These are phyloP conservation scores for Imbricaverruca yamaguchii DNA, from an alignment of 2,888 invertebrate genomes.

Conservation along the genomic window DNA sequence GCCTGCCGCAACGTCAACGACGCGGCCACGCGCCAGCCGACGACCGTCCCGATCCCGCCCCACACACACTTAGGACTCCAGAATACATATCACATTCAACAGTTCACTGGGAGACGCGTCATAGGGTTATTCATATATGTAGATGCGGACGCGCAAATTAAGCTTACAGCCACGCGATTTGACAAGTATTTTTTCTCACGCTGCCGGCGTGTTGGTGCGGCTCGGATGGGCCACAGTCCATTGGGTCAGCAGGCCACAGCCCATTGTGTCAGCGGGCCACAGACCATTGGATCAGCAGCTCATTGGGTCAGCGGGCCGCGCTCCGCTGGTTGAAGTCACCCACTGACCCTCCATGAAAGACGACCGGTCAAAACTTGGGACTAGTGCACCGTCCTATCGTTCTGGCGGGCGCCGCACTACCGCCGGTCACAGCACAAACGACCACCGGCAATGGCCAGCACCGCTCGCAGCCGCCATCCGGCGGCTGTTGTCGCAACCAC, in stretches of 20 bases:
- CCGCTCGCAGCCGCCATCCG: background rate
- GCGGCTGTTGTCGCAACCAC: background rate
- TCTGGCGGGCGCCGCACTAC: background rate
- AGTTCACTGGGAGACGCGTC: background rate
- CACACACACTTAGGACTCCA: background rate
- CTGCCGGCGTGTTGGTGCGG: too few relatives aligned
- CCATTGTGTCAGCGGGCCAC: too few relatives aligned
- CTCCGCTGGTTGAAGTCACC: too few relatives aligned
- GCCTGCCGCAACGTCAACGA: background rate
- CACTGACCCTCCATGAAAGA: background rate
- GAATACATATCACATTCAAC: background rate
- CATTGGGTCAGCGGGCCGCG: too few relatives aligned
- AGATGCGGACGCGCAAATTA: conserved; percentile 1
- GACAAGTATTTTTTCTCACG: background rate
- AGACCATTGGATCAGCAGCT: too few relatives aligned
- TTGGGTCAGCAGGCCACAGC: too few relatives aligned
- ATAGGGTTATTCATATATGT: conserved; percentile 8
- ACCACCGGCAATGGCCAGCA: background rate
- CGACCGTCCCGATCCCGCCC: background rate
- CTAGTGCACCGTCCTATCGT: background rate
- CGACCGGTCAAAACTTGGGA: conserved; percentile 6
- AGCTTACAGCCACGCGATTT: conserved; percentile 16
- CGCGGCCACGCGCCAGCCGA: too few relatives aligned
- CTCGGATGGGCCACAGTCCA: too few relatives aligned
- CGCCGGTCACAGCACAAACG: background rate